These are phyloP conservation scores for Noctilio leporinus DNA, from an alignment of 2,113 vertebrate species.

Conservation along the genomic window DNA sequence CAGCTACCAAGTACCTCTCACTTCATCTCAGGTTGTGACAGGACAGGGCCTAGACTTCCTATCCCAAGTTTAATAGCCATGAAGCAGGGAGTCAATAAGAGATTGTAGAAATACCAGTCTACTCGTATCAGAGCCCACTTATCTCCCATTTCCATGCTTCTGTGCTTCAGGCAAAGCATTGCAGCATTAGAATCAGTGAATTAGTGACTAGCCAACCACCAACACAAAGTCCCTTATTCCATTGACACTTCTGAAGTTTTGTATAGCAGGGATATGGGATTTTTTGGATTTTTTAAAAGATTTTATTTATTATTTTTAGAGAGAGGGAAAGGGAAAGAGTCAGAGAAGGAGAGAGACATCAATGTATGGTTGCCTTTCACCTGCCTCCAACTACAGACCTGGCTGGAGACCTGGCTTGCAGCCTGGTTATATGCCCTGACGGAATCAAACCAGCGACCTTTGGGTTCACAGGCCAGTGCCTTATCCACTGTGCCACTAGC, in stretches of 20 bases:
- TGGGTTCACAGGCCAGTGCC: too few species aligned
- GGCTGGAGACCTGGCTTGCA: too few species aligned
- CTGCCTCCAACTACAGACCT: too few species aligned
- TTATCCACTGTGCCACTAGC: too few species aligned
- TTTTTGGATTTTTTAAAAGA: too few species aligned
- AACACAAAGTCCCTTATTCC: neutral
- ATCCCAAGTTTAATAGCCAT: neutral
- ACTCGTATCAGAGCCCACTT: too few species aligned
- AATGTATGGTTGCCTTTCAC: too few species aligned
- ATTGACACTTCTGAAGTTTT: slow-evolving; percentile 10
- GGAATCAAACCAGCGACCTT: too few species aligned
- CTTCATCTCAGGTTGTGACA: neutral
- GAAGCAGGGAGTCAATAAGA: neutral
- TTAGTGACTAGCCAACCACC: neutral
- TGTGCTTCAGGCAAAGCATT: neutral
- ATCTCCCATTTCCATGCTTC: neutral
- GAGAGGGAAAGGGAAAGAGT: too few species aligned
- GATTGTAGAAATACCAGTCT: neutral
- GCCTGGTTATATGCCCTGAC: too few species aligned
- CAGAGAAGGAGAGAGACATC: too few species aligned
- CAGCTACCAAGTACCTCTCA: neutral
- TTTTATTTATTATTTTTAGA: too few species aligned
- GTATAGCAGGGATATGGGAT: neutral
- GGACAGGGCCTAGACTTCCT: neutral
- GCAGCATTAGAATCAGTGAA: neutral